Evolutionary conservation across 2,113 vertebrate genomes (phyloP).

Genomic region (Istiophorus platypterus): DNA sequence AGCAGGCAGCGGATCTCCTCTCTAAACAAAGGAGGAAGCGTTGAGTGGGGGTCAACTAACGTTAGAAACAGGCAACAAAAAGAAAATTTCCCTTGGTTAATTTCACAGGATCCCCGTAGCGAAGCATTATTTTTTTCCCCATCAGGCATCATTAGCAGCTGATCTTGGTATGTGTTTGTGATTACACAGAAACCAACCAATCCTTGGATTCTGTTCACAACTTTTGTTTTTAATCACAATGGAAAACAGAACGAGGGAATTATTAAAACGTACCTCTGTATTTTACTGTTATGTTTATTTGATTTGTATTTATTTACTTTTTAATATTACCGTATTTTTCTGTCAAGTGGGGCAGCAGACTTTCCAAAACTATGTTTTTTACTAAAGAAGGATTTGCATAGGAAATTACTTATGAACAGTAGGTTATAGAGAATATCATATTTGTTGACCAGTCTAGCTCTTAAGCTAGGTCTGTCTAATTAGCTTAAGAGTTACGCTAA

Average conservation of each 20-base stretch:
- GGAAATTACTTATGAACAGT: too few relatives aligned
- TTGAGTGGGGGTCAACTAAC: slow-evolving; percentile 42
- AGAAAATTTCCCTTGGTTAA: slow-evolving; percentile 7
- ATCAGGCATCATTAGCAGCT: not conserved
- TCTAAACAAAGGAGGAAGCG: slow-evolving; percentile 35
- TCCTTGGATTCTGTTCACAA: not conserved
- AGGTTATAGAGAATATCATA: too few relatives aligned
- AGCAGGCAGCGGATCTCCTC: slow-evolving; percentile 20
- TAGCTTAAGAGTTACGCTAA: too few relatives aligned
- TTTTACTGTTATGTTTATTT: not conserved
- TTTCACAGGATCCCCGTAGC: slow-evolving; percentile 11
- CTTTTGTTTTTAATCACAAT: not conserved
- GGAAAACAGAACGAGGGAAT: slow-evolving; percentile 10
- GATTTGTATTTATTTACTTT: not conserved
- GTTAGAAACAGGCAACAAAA: not conserved
- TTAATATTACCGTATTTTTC: too few relatives aligned
- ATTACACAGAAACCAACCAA: slow-evolving; percentile 17
- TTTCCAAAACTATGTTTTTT: too few relatives aligned
- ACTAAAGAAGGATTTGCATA: too few relatives aligned
- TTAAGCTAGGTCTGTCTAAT: too few relatives aligned
- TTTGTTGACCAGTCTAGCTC: too few relatives aligned
- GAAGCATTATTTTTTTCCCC: not conserved
- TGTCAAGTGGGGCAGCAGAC: too few relatives aligned
- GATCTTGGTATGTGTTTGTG: slow-evolving; percentile 11
- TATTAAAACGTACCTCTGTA: not conserved